Base-by-base conservation (phyloP, 2,888 invertebrate genomes). In the Aphrophora alni region DNA sequence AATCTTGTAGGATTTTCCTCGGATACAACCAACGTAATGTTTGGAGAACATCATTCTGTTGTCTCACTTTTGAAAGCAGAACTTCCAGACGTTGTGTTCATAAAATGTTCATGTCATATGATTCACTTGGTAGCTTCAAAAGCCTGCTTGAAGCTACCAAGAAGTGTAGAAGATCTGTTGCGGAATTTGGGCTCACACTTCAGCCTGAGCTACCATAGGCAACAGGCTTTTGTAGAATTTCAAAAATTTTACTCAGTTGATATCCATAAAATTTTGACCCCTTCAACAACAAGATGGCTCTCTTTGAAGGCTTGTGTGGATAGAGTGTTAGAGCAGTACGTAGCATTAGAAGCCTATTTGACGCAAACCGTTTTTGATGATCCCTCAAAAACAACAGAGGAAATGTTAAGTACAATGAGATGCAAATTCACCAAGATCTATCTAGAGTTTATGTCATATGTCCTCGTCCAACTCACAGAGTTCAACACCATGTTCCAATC, bases 11-110 rank as follows among this genome's bases (percentile, higher is more conserved):
- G n/a, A n/a, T n/a, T n/a, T n/a, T n/a, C n/a, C n/a, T n/a, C n/a
- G n/a, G n/a, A 78, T 38, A 78, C 78, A 7, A 78, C 72, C 24
- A 78, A 78, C 38, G 78, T 78, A 14, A 71, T 78, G 78, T 72
- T 72, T 78, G 78, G 78, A 12, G 71, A 72, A 33, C 71, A 38
- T 25, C 78, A 78, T 38, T 72, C 76, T 5, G 51, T 76, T 12
- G 44, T 68, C 28, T 3, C 5, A n/a, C 77, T 77, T 26, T 27
- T 72, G 7, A 78, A 71, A 69, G 4, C 10, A 33, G 38, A 70
- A 38, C 21, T 28, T 38, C 77, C 77, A 7, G 21, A 78, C 38
- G 21, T 33, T 71, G 38, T 78, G 7, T 59, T 73, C 17, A 26
- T 79, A 0, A 74, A 74, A 72, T 79, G 73, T 68, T 38, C 25